A percentile compares a stretch with the other conserved stretches of the same genome.
Evolutionary conservation across 2,797 vertebrate genomes (phyloP).

Genomic region (Otolemur crassicaudatus): DNA sequence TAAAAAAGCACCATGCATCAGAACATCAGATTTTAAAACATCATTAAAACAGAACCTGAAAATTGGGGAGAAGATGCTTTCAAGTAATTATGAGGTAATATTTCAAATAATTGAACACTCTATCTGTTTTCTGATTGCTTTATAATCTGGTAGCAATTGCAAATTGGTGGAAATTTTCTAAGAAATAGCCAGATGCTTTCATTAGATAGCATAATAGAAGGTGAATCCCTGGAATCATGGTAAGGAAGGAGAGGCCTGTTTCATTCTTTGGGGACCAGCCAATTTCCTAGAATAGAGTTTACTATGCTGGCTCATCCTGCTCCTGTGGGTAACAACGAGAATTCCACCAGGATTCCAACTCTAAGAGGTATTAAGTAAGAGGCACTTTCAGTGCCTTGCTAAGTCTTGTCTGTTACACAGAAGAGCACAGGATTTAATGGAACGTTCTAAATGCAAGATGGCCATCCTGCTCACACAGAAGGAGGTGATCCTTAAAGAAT

Average conservation of each 20-base stretch:
- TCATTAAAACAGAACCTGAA: background rate
- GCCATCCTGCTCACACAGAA: background rate
- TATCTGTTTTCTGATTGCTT: conserved; percentile 43
- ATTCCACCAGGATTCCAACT: background rate
- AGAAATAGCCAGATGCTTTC: background rate
- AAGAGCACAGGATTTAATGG: background rate
- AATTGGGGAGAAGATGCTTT: background rate
- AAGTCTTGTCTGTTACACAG: background rate
- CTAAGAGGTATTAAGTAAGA: background rate
- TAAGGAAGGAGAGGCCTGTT: background rate
- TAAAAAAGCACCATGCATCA: background rate
- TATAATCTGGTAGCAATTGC: background rate
- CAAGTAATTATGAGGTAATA: conserved; percentile 28
- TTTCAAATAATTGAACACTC: background rate
- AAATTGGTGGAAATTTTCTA: background rate
- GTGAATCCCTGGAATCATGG: background rate
- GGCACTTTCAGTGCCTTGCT: background rate
- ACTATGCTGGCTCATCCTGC: background rate
- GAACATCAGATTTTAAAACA: background rate
- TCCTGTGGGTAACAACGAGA: background rate
- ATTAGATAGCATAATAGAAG: background rate
- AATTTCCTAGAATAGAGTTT: background rate
- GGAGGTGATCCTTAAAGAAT: background rate
- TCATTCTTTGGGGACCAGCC: background rate
- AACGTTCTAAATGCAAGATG: background rate